Conservation (phyloP, 2,113 vertebrate genomes). For the Pelusios castaneus region DNA sequence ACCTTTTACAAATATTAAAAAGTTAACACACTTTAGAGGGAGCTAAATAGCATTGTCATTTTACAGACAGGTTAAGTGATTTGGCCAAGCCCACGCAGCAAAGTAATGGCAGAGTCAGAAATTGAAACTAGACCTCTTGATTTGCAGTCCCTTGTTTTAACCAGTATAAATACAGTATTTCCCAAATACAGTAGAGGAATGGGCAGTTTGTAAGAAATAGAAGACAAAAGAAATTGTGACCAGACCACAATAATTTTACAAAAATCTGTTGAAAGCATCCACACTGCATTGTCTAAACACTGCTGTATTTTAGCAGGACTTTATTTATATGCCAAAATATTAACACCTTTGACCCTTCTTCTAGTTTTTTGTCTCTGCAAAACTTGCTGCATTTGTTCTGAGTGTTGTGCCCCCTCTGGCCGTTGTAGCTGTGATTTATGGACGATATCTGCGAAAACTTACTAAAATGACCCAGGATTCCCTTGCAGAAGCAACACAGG, state of each 20-base stretch:
- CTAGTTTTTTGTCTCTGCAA: constrained; percentile 94
- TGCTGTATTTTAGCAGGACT: neutral
- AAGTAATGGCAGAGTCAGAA: constrained; percentile 21
- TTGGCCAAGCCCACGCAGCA: neutral
- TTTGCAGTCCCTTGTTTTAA: constrained; percentile 27
- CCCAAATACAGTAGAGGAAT: neutral
- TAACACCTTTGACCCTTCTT: constrained; percentile 29
- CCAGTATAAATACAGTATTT: neutral
- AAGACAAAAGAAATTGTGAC: constrained; percentile 5
- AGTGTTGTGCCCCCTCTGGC: constrained; percentile 91
- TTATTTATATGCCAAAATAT: neutral
- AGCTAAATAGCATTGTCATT: neutral
- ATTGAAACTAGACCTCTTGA: neutral
- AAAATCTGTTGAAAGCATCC: neutral
- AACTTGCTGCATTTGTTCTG: constrained; percentile 90
- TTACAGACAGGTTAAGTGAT: neutral
- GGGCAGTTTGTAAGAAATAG: constrained; percentile 3
- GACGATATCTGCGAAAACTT: constrained; percentile 89
- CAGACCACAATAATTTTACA: neutral
- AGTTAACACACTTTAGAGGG: neutral
- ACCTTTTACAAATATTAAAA: constrained; percentile 15
- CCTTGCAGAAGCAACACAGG: constrained; percentile 93
- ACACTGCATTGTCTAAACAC: neutral
- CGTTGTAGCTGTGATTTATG: constrained; percentile 87
- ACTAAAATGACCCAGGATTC: constrained; percentile 93